Evolutionary conservation across 2,888 invertebrate species (phyloP), one percentile per base, ranked within the genome.

Genomic region (Lacanobia oleracea): DNA sequence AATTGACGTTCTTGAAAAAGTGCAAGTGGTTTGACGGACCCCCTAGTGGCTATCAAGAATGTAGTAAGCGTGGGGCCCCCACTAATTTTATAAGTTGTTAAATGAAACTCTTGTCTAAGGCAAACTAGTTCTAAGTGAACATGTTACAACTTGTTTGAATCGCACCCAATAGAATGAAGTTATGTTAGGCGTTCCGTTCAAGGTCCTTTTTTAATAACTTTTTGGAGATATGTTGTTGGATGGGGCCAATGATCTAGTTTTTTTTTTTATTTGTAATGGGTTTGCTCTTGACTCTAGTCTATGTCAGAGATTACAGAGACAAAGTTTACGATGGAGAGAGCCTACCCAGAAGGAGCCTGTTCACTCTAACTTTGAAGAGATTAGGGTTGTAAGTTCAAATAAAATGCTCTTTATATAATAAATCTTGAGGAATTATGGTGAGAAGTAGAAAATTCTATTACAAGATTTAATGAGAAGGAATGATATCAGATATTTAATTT

Each of bases 61-160:
- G 37, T 3, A 50, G 14, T 14, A 50, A 21, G 48, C 12, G 3
- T 57, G 72, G 71, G 72, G 81, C 73, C 68, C 70, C 61, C n/a
- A n/a, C n/a, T 64, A 14, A 54, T 61, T 67, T 53, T 45, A 68
- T 0, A 48, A 9, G 21, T 50, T 18, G 7, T 43, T 23, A 1
- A 43, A 64, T 1, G 12, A 18, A 54, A 21, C 18, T 56, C 12
- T 18, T 21, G 51, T 37, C 51, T 67, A 66, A n/a, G 16, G 40
- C 51, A 75, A 84, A 84, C 85, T 53, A 57, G 85, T 84, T 83
- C 16, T 6, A 21, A 45, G 4, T 23, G 18, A 16, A 84, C 84
- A 84, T 61, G 86, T 84, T 73, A 40, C 64, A 84, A 84, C 86
- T 63, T 77, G 84, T 77, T 63, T 16, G 9, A 48, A 63, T 66